These are phyloP conservation scores for Crotalus viridis DNA, from an alignment of 2,113 vertebrate species.

Conservation along the genomic window DNA sequence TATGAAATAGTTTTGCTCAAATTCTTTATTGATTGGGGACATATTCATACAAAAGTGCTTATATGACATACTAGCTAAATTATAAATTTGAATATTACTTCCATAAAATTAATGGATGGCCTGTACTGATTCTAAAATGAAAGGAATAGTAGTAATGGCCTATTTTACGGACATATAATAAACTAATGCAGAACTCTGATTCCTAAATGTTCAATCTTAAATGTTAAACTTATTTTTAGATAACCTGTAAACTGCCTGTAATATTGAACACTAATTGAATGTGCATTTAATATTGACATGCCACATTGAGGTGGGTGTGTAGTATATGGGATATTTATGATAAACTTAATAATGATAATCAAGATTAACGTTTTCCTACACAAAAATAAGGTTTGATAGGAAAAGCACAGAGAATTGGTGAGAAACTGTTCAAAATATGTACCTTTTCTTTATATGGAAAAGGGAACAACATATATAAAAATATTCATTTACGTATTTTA, in stretches of 20 bases:
- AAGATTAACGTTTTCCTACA: neutral
- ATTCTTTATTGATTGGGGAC: neutral
- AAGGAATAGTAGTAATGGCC: neutral
- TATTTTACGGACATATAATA: neutral
- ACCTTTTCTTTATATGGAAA: neutral
- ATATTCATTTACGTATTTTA: neutral
- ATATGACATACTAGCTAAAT: neutral
- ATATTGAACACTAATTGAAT: neutral
- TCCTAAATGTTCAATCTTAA: neutral
- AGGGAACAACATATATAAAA: neutral
- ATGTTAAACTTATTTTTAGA: neutral
- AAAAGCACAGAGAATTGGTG: neutral
- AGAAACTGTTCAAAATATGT: neutral
- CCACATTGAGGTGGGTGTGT: neutral
- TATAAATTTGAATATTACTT: neutral
- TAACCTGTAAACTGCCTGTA: neutral
- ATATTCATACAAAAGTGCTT: neutral
- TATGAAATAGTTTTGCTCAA: neutral
- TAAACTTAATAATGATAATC: neutral
- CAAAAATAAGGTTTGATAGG: neutral
- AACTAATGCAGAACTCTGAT: neutral
- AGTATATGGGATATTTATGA: neutral
- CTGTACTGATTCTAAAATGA: neutral
- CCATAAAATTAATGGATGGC: neutral
- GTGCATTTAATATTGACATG: neutral